Conservation (phyloP, 2,888 invertebrate species). For the Nudaria mundana region DNA sequence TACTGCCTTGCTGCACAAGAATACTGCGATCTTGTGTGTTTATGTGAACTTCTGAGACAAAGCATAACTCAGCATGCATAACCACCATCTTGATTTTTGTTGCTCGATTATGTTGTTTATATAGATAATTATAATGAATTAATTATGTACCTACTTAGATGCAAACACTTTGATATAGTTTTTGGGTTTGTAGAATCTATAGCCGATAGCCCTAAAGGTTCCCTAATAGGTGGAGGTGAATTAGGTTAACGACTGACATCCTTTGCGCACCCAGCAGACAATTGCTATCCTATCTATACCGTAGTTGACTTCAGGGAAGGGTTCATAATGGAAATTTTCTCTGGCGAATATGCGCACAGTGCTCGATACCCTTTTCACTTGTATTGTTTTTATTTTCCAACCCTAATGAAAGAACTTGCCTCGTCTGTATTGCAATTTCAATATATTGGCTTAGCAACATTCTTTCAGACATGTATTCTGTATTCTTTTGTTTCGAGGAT, state of each 20-base stretch:
- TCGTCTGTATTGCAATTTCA: conserved; percentile 69
- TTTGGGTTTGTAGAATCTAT: too few species aligned
- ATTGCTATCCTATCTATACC: conserved; percentile 63
- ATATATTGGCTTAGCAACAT: conserved; percentile 58
- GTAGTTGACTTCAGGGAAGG: conserved; percentile 72
- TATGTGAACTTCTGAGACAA: too few species aligned
- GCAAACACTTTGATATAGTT: too few species aligned
- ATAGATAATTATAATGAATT: too few species aligned
- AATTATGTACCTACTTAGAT: too few species aligned
- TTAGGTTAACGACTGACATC: conserved; percentile 32
- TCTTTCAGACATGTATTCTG: conserved; percentile 40
- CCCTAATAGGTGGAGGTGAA: conserved; percentile 16
- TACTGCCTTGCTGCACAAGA: conserved; percentile 39
- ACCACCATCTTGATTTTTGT: too few species aligned
- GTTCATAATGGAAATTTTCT: conserved; percentile 78
- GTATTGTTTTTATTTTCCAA: conserved; percentile 79
- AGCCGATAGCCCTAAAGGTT: too few species aligned
- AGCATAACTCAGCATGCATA: too few species aligned
- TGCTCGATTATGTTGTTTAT: too few species aligned
- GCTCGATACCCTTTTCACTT: conserved; percentile 78
- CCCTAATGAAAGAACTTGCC: conserved; percentile 78
- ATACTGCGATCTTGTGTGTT: conserved; percentile 26
- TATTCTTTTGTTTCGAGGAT: conserved; percentile 35
- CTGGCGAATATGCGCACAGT: conserved; percentile 70
- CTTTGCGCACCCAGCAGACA: conserved; percentile 57